Conservation (phyloP, 2,113 vertebrate species). For the Phaethornis superciliosus region DNA sequence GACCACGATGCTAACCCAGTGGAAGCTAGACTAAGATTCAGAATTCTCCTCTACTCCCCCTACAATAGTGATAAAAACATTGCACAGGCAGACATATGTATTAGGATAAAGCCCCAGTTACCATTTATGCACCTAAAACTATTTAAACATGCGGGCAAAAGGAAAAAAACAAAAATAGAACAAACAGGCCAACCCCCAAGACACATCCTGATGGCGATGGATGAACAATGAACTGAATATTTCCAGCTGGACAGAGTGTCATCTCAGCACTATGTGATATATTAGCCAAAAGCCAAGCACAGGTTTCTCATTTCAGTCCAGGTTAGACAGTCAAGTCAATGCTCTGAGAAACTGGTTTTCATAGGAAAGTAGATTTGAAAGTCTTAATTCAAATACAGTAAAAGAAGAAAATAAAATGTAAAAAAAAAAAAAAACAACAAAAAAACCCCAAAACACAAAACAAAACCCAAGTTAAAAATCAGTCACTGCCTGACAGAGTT, state of each 20-base stretch:
- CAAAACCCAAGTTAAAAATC: slow-evolving; percentile 70
- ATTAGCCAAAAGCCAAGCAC: slow-evolving; percentile 46
- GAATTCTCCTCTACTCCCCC: slow-evolving; percentile 6
- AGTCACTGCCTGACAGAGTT: slow-evolving; percentile 65
- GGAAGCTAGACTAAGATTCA: slow-evolving; percentile 29
- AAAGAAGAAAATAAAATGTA: slow-evolving; percentile 13
- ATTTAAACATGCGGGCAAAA: slow-evolving; percentile 38
- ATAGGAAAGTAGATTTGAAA: slow-evolving; percentile 39
- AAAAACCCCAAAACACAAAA: too few relatives aligned
- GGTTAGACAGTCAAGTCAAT: neutral
- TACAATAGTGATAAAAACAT: slow-evolving; percentile 42
- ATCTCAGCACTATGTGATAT: slow-evolving; percentile 37
- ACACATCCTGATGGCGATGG: slow-evolving; percentile 10
- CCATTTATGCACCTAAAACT: slow-evolving; percentile 56
- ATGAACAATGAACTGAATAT: slow-evolving; percentile 61
- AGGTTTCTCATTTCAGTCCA: slow-evolving; percentile 21
- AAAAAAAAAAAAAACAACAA: neutral
- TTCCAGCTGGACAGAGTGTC: slow-evolving; percentile 63
- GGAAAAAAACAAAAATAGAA: slow-evolving; percentile 38
- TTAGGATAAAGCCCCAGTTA: slow-evolving; percentile 54
- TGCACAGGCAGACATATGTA: neutral
- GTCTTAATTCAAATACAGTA: neutral
- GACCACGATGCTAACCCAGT: neutral
- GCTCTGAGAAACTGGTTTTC: slow-evolving; percentile 29
- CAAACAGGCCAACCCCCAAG: slow-evolving; percentile 43